These are phyloP conservation scores for Enteromius anoplus DNA, from an alignment of 2,797 vertebrate genomes.

Conservation along the genomic window DNA sequence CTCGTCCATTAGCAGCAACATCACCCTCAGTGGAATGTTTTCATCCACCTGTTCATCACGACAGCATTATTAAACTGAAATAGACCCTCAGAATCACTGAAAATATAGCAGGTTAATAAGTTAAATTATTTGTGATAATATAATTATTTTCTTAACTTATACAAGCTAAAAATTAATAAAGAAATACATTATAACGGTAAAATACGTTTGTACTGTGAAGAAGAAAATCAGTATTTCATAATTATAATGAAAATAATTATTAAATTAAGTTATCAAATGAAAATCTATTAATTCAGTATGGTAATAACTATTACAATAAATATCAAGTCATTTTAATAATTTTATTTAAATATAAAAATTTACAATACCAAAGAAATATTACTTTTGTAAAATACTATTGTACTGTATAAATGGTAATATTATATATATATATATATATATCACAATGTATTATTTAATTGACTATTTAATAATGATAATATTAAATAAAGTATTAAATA, in stretches of 20 bases:
- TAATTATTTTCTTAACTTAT: neutral
- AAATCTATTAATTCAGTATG: neutral
- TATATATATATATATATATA: too few species aligned
- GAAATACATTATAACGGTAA: neutral
- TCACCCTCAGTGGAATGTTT: conserved; percentile 94
- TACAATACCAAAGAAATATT: too few species aligned
- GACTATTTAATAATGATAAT: too few species aligned
- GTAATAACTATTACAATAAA: neutral
- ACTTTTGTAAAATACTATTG: too few species aligned
- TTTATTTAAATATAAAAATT: too few species aligned
- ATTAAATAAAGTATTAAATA: too few species aligned
- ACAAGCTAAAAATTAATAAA: neutral
- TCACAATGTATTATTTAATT: too few species aligned
- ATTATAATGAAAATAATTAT: neutral
- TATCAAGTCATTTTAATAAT: neutral
- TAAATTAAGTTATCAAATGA: neutral
- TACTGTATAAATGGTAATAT: too few species aligned
- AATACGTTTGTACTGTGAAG: neutral
- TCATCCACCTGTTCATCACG: conserved; percentile 87
- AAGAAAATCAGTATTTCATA: neutral
- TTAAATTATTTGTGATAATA: neutral
- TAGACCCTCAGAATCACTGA: too few species aligned
- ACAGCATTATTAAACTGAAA: neutral
- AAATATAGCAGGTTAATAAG: neutral
- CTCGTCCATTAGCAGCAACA: conserved; percentile 98